These are phyloP conservation scores for Latrodectus elegans DNA, from an alignment of 2,888 invertebrate genomes.

Conservation along the genomic window DNA sequence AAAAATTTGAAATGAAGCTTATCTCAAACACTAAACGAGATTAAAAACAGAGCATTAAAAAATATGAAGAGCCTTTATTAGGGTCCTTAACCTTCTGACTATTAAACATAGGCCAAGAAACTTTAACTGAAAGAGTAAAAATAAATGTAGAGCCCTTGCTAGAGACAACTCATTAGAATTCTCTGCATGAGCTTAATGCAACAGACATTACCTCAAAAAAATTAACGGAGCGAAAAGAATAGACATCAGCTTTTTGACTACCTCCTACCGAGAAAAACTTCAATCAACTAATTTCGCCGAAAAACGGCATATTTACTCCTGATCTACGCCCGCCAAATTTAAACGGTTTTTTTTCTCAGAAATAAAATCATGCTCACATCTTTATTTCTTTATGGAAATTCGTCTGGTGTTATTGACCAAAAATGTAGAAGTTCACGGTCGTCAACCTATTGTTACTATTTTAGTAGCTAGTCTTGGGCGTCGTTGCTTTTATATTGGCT, in stretches of 20 bases:
- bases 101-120: not conserved
- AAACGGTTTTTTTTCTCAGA: slow-evolving; percentile 6
- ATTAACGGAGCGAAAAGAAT: not conserved
- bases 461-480: slow-evolving; percentile 11
- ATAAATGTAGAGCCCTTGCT: not conserved
- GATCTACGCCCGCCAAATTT: not conserved
- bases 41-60: no score
- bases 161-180: slow-evolving; percentile 12
- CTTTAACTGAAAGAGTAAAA: not conserved
- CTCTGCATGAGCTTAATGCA: not conserved
- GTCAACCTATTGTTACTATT: slow-evolving; percentile 64
- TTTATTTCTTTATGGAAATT: slow-evolving; percentile 21
- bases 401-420: slow-evolving; percentile 62
- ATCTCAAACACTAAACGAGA: no score
- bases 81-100: not conserved
- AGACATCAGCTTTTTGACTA: not conserved
- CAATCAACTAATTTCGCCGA: slow-evolving; percentile 6
- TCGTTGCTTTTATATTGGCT: not conserved
- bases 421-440: slow-evolving; percentile 55
- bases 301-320: not conserved
- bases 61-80: no score
- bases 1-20: no score
- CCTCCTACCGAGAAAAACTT: not conserved
- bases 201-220: not conserved
- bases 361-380: not conserved